These are phyloP conservation scores for Pygoscelis adeliae DNA, from an alignment of 2,113 vertebrate species.

Conservation along the genomic window DNA sequence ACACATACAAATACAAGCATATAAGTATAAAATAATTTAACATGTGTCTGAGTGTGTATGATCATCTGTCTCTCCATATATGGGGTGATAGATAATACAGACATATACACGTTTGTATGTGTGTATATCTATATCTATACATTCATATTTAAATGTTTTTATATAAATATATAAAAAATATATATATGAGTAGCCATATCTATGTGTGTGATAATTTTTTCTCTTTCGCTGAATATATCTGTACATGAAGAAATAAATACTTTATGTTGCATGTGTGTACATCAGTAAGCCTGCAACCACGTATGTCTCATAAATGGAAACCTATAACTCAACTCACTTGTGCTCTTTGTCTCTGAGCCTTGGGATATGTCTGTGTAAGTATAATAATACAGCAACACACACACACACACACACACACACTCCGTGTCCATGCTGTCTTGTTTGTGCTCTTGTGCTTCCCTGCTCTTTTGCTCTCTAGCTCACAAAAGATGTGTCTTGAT, in stretches of 20 bases:
- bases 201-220: not conserved
- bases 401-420: rapidly evolving
- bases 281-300: not conserved
- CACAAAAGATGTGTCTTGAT: not conserved
- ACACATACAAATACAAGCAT: not conserved
- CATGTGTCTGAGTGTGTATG: not conserved
- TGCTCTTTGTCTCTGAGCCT: not conserved
- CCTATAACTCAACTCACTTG: rapidly evolving
- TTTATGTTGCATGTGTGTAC: too few relatives aligned
- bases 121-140: not conserved
- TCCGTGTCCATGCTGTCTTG: rapidly evolving
- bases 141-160: not conserved
- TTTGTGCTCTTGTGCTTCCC: not conserved
- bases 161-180: not conserved
- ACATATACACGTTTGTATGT: not conserved
- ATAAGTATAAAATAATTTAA: not conserved
- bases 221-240: not conserved
- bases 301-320: rapidly evolving
- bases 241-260: not conserved
- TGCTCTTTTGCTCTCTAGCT: not conserved
- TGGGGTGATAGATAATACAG: not conserved
- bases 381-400: rapidly evolving
- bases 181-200: not conserved
- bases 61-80: not conserved
- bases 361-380: not conserved